Base-by-base conservation (phyloP, 2,888 invertebrate species). In the Diarsia mendica region DNA sequence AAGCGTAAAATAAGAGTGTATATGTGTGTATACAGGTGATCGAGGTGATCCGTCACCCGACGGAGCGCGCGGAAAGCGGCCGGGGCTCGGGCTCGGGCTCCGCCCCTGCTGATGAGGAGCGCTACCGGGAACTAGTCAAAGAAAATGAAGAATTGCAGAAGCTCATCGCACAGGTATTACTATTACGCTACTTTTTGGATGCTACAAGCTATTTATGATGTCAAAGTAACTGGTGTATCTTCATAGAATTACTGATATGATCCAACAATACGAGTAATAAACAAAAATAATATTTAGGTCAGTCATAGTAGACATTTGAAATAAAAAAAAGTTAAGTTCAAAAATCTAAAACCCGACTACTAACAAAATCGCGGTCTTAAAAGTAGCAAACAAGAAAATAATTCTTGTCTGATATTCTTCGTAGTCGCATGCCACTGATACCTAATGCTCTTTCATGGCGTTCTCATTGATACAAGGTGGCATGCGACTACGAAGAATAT, bases 111-210 rank as follows among this genome's bases (percentile, higher is more conserved):
- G 99, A 99, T 90, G 99, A 99, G 92, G 99, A 99, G 93, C 97
- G 98, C 83, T 99, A 99, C 94, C 98, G 99, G 90, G 99, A 99
- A 91, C 97, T 99, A 75, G 97, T 99, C 75, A 97, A 97, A 82
- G 99, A 99, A 96, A 99, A 99, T 94, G 99, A 99, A 92, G 99
- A 99, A 91, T 97, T 99, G 83, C 99, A 99, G 96, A 98, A 98
- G 96, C 98, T 99, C 88, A 99, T 99, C 92, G 97, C 98, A 86
- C 98, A 98, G 97, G 99, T 99, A 94, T 39, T 58, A 55, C 8
- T 46, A 2, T 1, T 53, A 8, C 2, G 13, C 28, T 10, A 33
- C 3, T 49, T 60, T 18, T 2, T 28, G 44, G 2, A 5, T 10
- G 33, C n/a, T 11, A 18, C 23, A 11, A 64, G 5, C 0, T 67